Base-by-base conservation (phyloP, 2,113 vertebrate species). In the Alexandromys fortis region DNA sequence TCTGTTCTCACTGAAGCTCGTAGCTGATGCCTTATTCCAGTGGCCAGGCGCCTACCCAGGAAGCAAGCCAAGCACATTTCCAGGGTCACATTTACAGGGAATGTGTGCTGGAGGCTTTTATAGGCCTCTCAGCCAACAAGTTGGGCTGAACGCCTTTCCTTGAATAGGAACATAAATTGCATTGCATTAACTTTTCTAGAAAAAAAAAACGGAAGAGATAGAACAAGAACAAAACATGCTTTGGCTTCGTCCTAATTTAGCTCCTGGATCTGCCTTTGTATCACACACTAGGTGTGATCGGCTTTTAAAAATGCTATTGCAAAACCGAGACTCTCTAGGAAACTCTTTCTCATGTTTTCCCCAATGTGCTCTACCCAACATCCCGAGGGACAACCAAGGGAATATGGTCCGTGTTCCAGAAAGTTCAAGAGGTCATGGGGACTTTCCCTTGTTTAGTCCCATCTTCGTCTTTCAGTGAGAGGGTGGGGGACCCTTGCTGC, bases 111-210 rank as follows among this genome's bases (percentile, higher is more conserved):
- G 52, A 85, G 52, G 2, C 42, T 83, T 94, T 76, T 55, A 55
- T 45, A 19, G 1, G 5, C 12, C 65, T 67, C 73, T 63, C 58
- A 90, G 82, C 78, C 90, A 92, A 77, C 7, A 6, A 70, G 7
- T 70, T 87, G 16, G 72, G 38, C 75, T 63, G 42, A 82, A 52
- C 0, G 76, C 63, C 72, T 87, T 63, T 87, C 72, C 67, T 87
- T 63, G 38, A 91, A 86, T 70, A 93, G 67, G 35, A 93, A 26
- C 79, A 63, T 70, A 93, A 90, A 95, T 70, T 91, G 47, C n/a
- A 87, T 42, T 63, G 22, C 58, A 70, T 83, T 45, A 77, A 14
- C 21, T 93, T 82, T 86, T 93, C 47, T 61, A 49, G 7, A 73
- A 86, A 86, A 75, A 82, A 93, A 58, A n/a, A 82, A 19, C 28